phyloP scores from a whole-genome alignment of 2,888 invertebrate genomes.

The Hydroisotoma schaefferi region DNA sequence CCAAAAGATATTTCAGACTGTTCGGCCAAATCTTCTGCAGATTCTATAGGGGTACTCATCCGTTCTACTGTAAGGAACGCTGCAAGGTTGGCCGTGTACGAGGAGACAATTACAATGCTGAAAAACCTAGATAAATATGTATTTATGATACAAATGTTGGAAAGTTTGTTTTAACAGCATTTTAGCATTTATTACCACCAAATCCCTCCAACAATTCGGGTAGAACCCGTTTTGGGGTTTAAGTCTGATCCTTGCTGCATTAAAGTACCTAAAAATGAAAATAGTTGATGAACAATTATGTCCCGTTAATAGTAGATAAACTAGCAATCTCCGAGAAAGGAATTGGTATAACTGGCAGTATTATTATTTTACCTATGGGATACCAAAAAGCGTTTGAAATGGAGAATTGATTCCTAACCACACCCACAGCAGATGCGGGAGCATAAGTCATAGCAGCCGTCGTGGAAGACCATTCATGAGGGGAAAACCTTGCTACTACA shows the following conservation, averaged over 20 bases:
- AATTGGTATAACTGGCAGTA: background rate
- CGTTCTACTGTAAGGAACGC: conserved; percentile 86
- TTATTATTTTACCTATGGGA: conserved; percentile 67
- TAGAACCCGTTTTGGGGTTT: conserved; percentile 73
- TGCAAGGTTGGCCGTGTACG: conserved; percentile 87
- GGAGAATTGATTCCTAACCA: conserved; percentile 87
- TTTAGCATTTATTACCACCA: conserved; percentile 58
- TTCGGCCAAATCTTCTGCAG: conserved; percentile 72
- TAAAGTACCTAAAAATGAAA: conserved; percentile 62
- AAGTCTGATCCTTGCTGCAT: conserved; percentile 89
- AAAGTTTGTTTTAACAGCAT: no score
- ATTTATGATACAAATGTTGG: no score
- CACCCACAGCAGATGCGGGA: conserved; percentile 60
- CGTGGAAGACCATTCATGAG: conserved; percentile 76
- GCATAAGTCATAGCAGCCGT: conserved; percentile 60
- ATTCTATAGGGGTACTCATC: conserved; percentile 81
- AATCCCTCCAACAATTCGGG: conserved; percentile 58
- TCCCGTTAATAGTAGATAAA: background rate
- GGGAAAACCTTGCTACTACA: conserved; percentile 93
- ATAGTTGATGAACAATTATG: background rate
- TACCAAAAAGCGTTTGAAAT: conserved; percentile 97
- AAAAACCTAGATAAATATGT: conserved; percentile 19
- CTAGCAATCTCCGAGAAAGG: background rate
- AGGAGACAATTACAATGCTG: conserved; percentile 75
- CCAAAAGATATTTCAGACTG: conserved; percentile 67